Percentiles rank a stretch among this genome's conserved stretches.
Evolutionary conservation across 2,113 vertebrate genomes (phyloP).

Genomic region (Oryzias woworae): DNA sequence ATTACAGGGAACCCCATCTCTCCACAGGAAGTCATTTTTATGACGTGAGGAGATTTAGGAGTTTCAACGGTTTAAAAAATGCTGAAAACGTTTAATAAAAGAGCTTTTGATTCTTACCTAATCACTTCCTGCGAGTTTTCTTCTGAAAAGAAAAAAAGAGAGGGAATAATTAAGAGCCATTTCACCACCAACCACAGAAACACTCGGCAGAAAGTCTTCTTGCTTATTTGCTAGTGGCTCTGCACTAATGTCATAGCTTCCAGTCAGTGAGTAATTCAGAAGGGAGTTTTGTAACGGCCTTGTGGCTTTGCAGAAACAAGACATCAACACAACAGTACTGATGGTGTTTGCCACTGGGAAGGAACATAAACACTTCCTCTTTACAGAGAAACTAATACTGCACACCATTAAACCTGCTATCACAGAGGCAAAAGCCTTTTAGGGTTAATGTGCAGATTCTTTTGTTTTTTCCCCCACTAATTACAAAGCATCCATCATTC

Average conservation of each 20-base stretch:
- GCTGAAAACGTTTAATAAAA: not conserved
- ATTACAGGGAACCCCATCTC: slow-evolving; percentile 4
- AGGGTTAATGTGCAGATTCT: slow-evolving; percentile 21
- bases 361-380: slow-evolving; percentile 35
- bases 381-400: slow-evolving; percentile 28
- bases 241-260: slow-evolving; percentile 40
- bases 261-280: slow-evolving; percentile 35
- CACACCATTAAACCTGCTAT: slow-evolving; percentile 41
- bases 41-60: not conserved
- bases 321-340: slow-evolving; percentile 38
- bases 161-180: slow-evolving; percentile 30
- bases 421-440: slow-evolving; percentile 34
- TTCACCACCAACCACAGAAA: slow-evolving; percentile 26
- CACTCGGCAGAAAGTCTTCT: slow-evolving; percentile 29
- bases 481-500: slow-evolving; percentile 44
- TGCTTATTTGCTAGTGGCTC: slow-evolving; percentile 48
- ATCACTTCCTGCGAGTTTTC: slow-evolving; percentile 64
- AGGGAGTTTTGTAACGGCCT: slow-evolving; percentile 54
- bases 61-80: slow-evolving; percentile 3
- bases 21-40: not conserved
- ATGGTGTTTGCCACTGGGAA: slow-evolving; percentile 46
- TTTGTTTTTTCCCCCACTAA: slow-evolving; percentile 29
- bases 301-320: slow-evolving; percentile 27
- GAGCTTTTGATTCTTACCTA: slow-evolving; percentile 73
- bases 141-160: slow-evolving; percentile 64